Evolutionary conservation across 2,797 vertebrate species (phyloP).

Genomic region (Darevskia nairensis): DNA sequence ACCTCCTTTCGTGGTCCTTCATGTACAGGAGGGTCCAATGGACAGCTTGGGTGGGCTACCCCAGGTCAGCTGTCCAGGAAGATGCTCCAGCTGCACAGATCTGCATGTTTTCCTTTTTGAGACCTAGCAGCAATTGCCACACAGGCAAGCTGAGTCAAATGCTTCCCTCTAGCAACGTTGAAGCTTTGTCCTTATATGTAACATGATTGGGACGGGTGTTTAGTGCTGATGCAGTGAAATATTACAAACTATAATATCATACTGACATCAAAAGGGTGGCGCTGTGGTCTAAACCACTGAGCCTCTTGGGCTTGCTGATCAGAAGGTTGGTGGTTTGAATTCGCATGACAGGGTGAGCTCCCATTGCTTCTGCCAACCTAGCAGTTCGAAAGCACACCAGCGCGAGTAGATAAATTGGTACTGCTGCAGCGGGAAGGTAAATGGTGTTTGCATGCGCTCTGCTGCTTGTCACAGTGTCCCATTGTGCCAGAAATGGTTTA

Average conservation of each 20-base stretch:
- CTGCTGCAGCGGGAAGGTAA: no score
- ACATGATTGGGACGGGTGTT: neutral
- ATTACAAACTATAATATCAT: neutral
- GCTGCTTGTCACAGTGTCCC: no score
- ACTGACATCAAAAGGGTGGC: no score
- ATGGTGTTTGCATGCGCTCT: no score
- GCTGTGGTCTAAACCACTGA: no score
- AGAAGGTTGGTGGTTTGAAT: no score
- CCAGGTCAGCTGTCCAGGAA: neutral
- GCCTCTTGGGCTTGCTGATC: no score
- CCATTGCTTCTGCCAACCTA: no score
- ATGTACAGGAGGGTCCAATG: neutral
- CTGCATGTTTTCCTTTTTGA: neutral
- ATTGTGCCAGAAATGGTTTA: no score
- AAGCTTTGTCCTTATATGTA: neutral
- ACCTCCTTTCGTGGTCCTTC: neutral
- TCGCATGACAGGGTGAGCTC: no score
- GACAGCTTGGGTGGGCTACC: neutral
- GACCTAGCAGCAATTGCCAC: neutral
- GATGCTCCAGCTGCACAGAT: neutral
- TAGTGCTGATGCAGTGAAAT: neutral
- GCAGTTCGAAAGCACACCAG: no score
- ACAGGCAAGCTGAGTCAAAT: neutral
- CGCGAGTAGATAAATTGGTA: no score
- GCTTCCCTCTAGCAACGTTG: neutral